These are phyloP conservation scores for Tenthredo mesomela DNA, from an alignment of 2,888 invertebrate species.

Conservation along the genomic window DNA sequence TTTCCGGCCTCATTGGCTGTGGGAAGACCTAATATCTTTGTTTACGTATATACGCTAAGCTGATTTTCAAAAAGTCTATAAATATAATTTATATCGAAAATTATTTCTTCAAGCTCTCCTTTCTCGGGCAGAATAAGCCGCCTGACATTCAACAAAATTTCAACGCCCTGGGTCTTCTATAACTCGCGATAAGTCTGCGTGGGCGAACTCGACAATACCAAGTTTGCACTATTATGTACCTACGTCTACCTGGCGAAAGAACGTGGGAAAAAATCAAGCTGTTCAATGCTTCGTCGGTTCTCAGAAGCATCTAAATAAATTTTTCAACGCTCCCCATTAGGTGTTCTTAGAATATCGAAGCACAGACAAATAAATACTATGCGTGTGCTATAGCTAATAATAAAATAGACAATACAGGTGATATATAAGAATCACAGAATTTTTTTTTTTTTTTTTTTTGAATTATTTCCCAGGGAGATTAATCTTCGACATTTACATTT, in stretches of 20 bases:
- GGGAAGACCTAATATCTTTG: slow-evolving; percentile 30
- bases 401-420: neutral
- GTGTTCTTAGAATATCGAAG: neutral
- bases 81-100: neutral
- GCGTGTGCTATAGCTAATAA: neutral
- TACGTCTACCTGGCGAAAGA: slow-evolving; percentile 36
- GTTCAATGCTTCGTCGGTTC: neutral
- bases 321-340: slow-evolving; percentile 12
- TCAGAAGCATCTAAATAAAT: neutral
- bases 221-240: slow-evolving; percentile 44
- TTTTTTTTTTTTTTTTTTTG: too few species aligned
- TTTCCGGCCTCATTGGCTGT: slow-evolving; percentile 26
- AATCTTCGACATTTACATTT: neutral
- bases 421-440: neutral
- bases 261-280: slow-evolving; percentile 46
- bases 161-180: slow-evolving; percentile 6
- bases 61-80: slow-evolving; percentile 10
- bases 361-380: neutral
- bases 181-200: slow-evolving; percentile 34
- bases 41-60: neutral
- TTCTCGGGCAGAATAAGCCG: neutral
- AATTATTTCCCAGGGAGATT: neutral
- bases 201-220: slow-evolving; percentile 42
- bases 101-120: neutral
- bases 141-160: neutral